A percentile compares a stretch with the other conserved stretches of the same genome.
These are phyloP conservation scores for Scatophagus argus DNA, from an alignment of 2,113 vertebrate genomes.

Conservation along the genomic window DNA sequence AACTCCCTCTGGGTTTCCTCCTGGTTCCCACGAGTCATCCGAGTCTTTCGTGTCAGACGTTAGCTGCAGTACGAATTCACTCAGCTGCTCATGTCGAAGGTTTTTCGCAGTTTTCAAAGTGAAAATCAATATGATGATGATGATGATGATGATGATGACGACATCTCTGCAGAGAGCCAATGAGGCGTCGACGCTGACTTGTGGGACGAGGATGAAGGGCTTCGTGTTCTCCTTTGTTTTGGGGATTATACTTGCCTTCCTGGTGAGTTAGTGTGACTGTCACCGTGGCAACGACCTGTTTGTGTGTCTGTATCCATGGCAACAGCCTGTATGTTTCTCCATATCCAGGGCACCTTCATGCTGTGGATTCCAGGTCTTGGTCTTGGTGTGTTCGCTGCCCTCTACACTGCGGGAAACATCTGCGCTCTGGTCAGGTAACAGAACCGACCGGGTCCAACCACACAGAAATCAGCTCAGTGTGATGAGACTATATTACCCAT, in stretches of 20 bases:
- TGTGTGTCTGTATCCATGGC: not conserved
- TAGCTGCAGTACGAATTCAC: no score
- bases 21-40: no score
- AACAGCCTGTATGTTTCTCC: slow-evolving; percentile 14
- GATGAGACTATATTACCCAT: slow-evolving; percentile 10
- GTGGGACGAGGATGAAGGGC: slow-evolving; percentile 82
- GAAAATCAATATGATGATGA: not conserved
- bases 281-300: not conserved
- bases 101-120: not conserved
- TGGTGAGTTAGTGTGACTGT: slow-evolving; percentile 65
- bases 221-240: slow-evolving; percentile 79
- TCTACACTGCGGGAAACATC: slow-evolving; percentile 83
- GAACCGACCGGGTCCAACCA: no score
- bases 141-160: not conserved
- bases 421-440: slow-evolving; percentile 81
- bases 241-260: slow-evolving; percentile 74
- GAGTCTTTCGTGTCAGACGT: no score
- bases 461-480: not conserved
- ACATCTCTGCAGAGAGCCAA: slow-evolving; percentile 73
- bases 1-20: no score
- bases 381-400: slow-evolving; percentile 76
- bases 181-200: slow-evolving; percentile 78
- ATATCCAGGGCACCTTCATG: slow-evolving; percentile 75
- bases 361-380: slow-evolving; percentile 80
- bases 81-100: no score